A percentile compares a stretch with the other conserved stretches of the same genome.
Conservation (phyloP, 2,797 vertebrate genomes). For the Amblyraja radiata region DNA sequence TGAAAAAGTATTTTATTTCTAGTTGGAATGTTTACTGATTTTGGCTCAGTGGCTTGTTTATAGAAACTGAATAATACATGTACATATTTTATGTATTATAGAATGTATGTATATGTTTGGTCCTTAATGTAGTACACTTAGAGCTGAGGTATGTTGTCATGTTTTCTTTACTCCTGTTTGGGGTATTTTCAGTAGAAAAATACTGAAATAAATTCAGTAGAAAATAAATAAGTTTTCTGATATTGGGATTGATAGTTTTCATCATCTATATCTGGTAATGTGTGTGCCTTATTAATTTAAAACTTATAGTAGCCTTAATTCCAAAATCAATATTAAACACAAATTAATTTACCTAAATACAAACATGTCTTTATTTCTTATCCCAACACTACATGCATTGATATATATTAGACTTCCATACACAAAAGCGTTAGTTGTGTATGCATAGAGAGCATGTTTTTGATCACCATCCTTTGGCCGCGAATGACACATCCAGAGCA, state of each 20-base stretch:
- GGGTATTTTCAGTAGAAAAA: neutral
- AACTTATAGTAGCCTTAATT: neutral
- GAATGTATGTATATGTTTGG: neutral
- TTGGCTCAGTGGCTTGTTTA: neutral
- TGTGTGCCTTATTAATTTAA: neutral
- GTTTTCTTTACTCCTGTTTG: neutral
- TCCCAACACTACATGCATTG: too few relatives aligned
- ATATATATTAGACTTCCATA: too few relatives aligned
- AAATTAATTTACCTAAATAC: too few relatives aligned
- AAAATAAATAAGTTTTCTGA: neutral
- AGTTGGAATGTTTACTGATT: too few relatives aligned
- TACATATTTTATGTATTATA: too few relatives aligned
- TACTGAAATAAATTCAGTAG: neutral
- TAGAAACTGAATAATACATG: neutral
- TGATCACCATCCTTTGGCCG: too few relatives aligned
- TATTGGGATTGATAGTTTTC: neutral
- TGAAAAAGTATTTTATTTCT: neutral
- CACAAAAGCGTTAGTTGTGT: too few relatives aligned
- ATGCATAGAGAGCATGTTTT: too few relatives aligned
- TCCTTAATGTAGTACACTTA: neutral
- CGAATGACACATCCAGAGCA: neutral
- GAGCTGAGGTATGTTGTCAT: neutral
- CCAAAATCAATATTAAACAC: neutral
- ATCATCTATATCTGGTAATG: neutral
- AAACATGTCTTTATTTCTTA: too few relatives aligned